A percentile compares a stretch with the other conserved stretches of the same genome.
Conservation (phyloP, 53 echinoderm and acorn worm species). For the Astropecten irregularis region DNA sequence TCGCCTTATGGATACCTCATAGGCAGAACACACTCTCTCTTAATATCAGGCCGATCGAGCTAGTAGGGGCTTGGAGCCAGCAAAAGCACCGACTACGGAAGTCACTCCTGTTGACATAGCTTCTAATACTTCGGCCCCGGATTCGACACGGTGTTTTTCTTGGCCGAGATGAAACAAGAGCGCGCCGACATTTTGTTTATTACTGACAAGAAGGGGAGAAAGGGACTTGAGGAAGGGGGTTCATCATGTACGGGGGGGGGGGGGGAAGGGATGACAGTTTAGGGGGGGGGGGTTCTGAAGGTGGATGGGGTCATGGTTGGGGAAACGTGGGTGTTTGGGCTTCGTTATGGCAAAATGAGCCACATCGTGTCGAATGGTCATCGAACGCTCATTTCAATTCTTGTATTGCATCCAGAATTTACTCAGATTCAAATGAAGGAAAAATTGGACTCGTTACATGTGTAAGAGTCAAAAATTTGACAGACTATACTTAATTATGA, state of each 20-base stretch:
- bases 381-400: background rate
- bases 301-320: too few species aligned
- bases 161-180: background rate
- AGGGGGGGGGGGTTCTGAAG: too few species aligned
- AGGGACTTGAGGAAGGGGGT: background rate
- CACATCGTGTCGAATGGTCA: background rate
- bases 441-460: too few species aligned
- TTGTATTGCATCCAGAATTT: background rate
- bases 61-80: background rate
- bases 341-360: background rate
- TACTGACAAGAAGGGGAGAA: background rate
- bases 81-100: conserved; percentile 10
- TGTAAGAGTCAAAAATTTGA: too few species aligned
- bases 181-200: background rate
- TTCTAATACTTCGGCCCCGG: background rate
- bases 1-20: too few species aligned
- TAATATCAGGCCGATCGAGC: too few species aligned
- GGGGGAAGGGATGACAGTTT: background rate
- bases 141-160: conserved; percentile 19
- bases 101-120: conserved; percentile 18
- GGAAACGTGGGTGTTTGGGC: background rate
- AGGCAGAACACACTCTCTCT: too few species aligned
- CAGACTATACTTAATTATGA: too few species aligned
- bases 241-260: background rate
- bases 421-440: too few species aligned